phyloP scores from a whole-genome alignment of 30 jellyfish, hydroid and myxozoan genomes.

The Pelagia noctiluca region DNA sequence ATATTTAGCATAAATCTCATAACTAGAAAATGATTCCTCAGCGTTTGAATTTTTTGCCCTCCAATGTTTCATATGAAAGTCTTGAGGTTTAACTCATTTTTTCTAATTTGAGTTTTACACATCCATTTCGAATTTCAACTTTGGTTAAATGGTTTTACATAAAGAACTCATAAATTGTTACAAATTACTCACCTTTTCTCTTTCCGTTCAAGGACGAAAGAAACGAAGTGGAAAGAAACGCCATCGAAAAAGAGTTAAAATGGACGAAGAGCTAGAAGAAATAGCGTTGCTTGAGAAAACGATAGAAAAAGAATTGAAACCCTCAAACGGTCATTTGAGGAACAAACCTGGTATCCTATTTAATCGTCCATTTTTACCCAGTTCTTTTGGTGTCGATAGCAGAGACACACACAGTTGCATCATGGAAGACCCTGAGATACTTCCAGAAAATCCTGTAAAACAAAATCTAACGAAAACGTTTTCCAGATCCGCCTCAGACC shows the following conservation, averaged over 20 bases:
- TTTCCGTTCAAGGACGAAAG: neutral
- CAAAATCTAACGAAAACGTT: constrained; percentile 40
- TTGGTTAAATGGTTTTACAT: too few relatives aligned
- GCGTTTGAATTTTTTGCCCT: too few relatives aligned
- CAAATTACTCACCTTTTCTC: neutral
- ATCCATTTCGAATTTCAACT: too few relatives aligned
- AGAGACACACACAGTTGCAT: too few relatives aligned
- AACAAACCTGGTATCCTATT: constrained; percentile 18
- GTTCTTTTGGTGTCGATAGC: too few relatives aligned
- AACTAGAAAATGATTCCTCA: too few relatives aligned
- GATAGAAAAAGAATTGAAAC: constrained; percentile 15
- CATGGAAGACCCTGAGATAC: too few relatives aligned
- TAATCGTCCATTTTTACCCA: constrained; percentile 51
- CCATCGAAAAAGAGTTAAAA: constrained; percentile 24
- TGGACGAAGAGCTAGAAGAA: constrained; percentile 56
- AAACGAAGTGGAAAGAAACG: constrained; percentile 18
- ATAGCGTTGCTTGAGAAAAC: constrained; percentile 48
- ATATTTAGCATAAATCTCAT: too few relatives aligned
- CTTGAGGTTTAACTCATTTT: too few relatives aligned
- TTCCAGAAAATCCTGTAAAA: neutral
- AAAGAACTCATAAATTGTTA: neutral
- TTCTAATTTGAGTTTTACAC: too few relatives aligned
- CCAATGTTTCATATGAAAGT: too few relatives aligned
- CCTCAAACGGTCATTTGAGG: constrained; percentile 42
- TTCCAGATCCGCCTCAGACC: constrained; percentile 67